Conservation (phyloP, 1,140 invertebrate species). For the Heliconius melpomene region DNA sequence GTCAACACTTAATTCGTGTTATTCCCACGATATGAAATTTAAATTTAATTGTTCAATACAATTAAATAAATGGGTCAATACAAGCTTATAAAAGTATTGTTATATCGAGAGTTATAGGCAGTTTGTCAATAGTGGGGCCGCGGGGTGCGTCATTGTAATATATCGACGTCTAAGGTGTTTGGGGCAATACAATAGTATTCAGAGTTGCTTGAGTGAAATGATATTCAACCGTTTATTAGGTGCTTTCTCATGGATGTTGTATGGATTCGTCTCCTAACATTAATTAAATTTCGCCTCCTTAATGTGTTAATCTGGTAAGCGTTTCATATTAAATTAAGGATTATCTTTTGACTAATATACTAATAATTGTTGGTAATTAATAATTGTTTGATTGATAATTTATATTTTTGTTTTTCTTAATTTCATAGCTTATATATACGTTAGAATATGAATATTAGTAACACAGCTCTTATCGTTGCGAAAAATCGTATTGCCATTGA, state of each 20-base stretch:
- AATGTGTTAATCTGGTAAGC: slow-evolving; percentile 4
- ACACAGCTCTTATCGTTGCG: too few relatives aligned
- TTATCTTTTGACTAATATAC: too few relatives aligned
- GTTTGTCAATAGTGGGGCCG: slow-evolving; percentile 68
- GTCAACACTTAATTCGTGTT: slow-evolving; percentile 67
- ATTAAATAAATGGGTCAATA: slow-evolving; percentile 79
- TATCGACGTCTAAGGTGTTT: slow-evolving; percentile 56
- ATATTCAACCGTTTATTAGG: slow-evolving; percentile 74
- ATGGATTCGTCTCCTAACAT: background rate
- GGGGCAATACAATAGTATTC: slow-evolving; percentile 47
- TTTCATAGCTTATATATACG: too few relatives aligned
- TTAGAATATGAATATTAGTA: too few relatives aligned
- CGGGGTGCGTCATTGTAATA: slow-evolving; percentile 52
- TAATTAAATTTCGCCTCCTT: slow-evolving; percentile 20
- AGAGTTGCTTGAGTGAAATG: slow-evolving; percentile 69
- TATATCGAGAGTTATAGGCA: slow-evolving; percentile 76
- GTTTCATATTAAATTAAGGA: background rate
- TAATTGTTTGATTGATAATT: too few relatives aligned
- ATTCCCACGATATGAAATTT: slow-evolving; percentile 72
- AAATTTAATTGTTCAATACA: slow-evolving; percentile 73
- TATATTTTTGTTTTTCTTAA: too few relatives aligned
- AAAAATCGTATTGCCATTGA: too few relatives aligned
- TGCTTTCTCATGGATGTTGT: slow-evolving; percentile 62
- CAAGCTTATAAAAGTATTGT: slow-evolving; percentile 67
- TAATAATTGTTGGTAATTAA: too few relatives aligned